A percentile compares a stretch with the other conserved stretches of the same genome.
phyloP scores from a whole-genome alignment of 2,113 vertebrate genomes.

The Oreotragus oreotragus region DNA sequence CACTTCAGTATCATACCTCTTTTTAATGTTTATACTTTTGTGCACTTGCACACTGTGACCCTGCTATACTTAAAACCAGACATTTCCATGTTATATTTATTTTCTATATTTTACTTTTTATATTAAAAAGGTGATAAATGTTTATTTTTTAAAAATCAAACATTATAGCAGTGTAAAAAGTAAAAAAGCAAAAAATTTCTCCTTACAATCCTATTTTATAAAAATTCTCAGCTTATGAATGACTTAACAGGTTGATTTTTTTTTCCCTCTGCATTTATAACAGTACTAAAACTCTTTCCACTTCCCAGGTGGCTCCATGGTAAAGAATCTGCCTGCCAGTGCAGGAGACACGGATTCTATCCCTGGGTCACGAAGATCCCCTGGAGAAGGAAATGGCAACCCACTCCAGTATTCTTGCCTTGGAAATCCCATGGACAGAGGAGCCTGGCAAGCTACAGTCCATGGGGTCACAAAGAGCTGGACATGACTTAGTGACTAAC shows the following conservation, averaged over 20 bases:
- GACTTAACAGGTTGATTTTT: neutral
- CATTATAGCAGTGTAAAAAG: neutral
- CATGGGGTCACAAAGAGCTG: neutral
- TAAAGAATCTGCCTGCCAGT: neutral
- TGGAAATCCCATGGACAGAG: neutral
- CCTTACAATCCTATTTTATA: neutral
- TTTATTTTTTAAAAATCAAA: neutral
- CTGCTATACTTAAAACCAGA: neutral
- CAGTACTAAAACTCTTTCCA: neutral
- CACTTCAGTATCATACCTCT: neutral
- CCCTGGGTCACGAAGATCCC: neutral
- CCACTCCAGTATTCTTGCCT: neutral
- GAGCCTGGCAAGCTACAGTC: neutral
- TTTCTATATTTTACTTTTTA: conserved; percentile 6
- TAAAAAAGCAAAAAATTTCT: neutral
- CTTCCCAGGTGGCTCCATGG: neutral
- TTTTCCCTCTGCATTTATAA: neutral
- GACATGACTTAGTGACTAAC: neutral
- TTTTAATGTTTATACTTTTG: neutral
- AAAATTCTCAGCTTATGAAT: neutral
- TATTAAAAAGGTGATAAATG: neutral
- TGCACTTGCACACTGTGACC: neutral
- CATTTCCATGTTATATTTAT: neutral
- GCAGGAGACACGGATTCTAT: neutral
- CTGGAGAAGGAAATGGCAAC: neutral